Percentiles rank a stretch among this genome's conserved stretches.
Evolutionary conservation across 1,140 invertebrate species (phyloP).

Genomic region (Nebria ingens): DNA sequence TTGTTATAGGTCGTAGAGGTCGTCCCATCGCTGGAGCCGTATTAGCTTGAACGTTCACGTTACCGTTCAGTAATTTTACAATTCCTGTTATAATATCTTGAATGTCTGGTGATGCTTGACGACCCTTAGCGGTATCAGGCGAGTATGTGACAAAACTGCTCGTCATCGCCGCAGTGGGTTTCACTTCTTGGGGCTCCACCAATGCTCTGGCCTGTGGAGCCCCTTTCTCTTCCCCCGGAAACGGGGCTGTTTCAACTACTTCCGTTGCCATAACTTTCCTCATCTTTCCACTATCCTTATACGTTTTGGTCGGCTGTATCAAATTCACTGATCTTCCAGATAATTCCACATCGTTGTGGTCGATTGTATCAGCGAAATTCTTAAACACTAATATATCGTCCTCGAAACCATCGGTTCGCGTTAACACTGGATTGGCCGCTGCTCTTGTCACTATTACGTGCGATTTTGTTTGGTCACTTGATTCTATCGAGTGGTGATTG

Average conservation of each 20-base stretch:
- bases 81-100: constrained; percentile 86
- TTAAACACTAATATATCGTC: constrained; percentile 30
- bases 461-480: constrained; percentile 14
- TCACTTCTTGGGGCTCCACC: constrained; percentile 50
- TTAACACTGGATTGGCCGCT: constrained; percentile 33
- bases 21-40: constrained; percentile 43
- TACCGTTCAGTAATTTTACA: constrained; percentile 78
- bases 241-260: constrained; percentile 24
- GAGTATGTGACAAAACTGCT: constrained; percentile 26
- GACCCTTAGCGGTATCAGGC: constrained; percentile 32
- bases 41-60: constrained; percentile 70
- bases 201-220: constrained; percentile 51
- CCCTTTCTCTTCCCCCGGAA: constrained; percentile 57
- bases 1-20: constrained; percentile 44
- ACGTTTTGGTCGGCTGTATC: constrained; percentile 30
- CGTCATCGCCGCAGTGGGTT: constrained; percentile 36
- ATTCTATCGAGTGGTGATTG: not conserved
- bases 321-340: constrained; percentile 22
- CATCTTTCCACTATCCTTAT: constrained; percentile 12
- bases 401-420: constrained; percentile 35
- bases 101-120: constrained; percentile 66
- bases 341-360: constrained; percentile 31
- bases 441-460: constrained; percentile 33
- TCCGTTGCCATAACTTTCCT: constrained; percentile 9
- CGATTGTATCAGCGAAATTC: constrained; percentile 29